A percentile compares a stretch with the other conserved stretches of the same genome.
phyloP scores from a whole-genome alignment of 1,140 invertebrate species.

The Helicoverpa armigera region DNA sequence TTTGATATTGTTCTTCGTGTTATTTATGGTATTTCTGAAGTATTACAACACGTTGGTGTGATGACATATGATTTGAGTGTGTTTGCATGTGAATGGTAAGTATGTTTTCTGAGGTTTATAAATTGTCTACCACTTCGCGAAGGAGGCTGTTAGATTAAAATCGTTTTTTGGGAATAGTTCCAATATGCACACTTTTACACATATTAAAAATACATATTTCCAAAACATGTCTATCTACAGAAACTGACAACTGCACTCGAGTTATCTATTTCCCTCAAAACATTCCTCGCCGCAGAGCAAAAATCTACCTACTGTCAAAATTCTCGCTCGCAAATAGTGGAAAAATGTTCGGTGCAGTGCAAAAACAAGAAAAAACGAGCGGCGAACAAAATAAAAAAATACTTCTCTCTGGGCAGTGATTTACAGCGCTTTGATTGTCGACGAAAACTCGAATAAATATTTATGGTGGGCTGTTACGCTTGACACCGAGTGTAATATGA shows the following conservation, averaged over 20 bases:
- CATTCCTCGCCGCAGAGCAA: not conserved
- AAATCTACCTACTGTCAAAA: constrained; percentile 1
- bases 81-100: too few species aligned
- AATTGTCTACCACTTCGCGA: too few species aligned
- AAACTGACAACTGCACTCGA: not conserved
- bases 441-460: constrained; percentile 51
- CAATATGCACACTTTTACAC: not conserved
- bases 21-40: not conserved
- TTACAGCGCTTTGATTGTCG: constrained; percentile 53
- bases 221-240: not conserved
- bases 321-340: not conserved
- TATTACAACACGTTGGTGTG: too few species aligned
- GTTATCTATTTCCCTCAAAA: not conserved
- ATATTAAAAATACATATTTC: too few species aligned
- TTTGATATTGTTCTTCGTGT: not conserved
- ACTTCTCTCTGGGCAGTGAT: constrained; percentile 38
- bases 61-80: too few species aligned
- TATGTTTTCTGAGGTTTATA: too few species aligned
- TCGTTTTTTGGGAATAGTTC: not conserved
- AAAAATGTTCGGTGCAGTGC: constrained; percentile 42
- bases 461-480: constrained; percentile 44
- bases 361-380: constrained; percentile 17
- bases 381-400: constrained; percentile 22
- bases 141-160: too few species aligned
- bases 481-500: constrained; percentile 49